Base-by-base conservation (phyloP, 2,113 vertebrate genomes). In the Aegotheles bennettii region DNA sequence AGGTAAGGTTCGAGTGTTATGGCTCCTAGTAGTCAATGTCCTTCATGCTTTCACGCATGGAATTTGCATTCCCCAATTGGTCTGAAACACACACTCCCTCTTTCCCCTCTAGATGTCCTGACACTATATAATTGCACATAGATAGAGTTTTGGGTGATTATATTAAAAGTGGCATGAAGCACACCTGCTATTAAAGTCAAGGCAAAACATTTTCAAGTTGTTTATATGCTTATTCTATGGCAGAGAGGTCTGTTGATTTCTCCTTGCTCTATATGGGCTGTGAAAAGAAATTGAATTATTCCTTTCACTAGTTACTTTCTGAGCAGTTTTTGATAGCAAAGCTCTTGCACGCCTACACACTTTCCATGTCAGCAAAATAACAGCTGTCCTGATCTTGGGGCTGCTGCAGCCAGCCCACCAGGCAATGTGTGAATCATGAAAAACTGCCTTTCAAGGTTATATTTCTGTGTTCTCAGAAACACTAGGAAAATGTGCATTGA, bases 371-470 rank as follows among this genome's bases (percentile, higher is more conserved):
- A 85, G 93, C 35, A 87, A 67, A 84, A 31, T 68, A 95, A 56
- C 93, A 96, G 61, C 82, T 84, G 82, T 76, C 48, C 53, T 65
- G 50, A 73, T 69, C 4, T 2, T 26, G 63, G 33, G 31, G 31
- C 45, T 86, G 91, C 71, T 84, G 47, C 70, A 90, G 50, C 70
- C 89, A 91, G 61, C 60, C 56, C 19, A 7, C 18, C 26, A 56
- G 57, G 80, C 59, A 93, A 71, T 63, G 29, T 15, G 50, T 36
- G 31, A 95, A 42, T 78, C 24, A 7, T 89, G 94, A n/a, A 57
- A 95, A 94, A 94, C 47, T 33, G 56, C 67, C 63, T 89, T 96
- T 90, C 79, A 87, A 64, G 60, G 68, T 67, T 73, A 45, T 11
- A 77, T 33, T n/a, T 84, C 50, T 68, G 8, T 81, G 35, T 77